phyloP scores from a whole-genome alignment of 2,888 invertebrate species.

The Drosophila colorata region DNA sequence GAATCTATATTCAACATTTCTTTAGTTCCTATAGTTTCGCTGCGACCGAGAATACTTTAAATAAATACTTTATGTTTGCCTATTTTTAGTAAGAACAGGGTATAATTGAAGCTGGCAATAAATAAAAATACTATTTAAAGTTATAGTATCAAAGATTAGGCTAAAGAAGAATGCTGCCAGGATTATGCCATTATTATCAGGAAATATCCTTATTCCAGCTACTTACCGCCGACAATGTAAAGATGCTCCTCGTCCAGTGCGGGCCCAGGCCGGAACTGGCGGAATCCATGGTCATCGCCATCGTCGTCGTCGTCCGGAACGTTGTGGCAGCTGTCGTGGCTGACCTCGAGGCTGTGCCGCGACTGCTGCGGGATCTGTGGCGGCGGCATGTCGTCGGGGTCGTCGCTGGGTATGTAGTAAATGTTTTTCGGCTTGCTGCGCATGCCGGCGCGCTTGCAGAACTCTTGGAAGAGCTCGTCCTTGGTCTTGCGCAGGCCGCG shows the following conservation, averaged over 20 bases:
- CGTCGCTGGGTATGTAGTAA: constrained; percentile 82
- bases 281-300: constrained; percentile 71
- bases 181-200: too few relatives aligned
- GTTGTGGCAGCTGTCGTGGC: constrained; percentile 6
- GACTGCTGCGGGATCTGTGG: constrained; percentile 1
- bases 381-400: constrained; percentile 33
- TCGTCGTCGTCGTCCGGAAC: constrained; percentile 53
- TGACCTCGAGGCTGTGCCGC: constrained; percentile 4
- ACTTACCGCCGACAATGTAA: constrained; percentile 77
- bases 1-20: too few relatives aligned
- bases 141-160: too few relatives aligned
- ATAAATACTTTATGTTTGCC: too few relatives aligned
- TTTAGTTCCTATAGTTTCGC: too few relatives aligned
- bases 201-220: too few relatives aligned
- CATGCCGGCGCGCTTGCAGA: constrained; percentile 83
- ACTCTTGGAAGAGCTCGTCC: constrained; percentile 85
- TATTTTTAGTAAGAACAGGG: too few relatives aligned
- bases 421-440: constrained; percentile 84
- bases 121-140: too few relatives aligned
- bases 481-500: constrained; percentile 83
- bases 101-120: too few relatives aligned
- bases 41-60: too few relatives aligned
- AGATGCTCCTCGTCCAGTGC: constrained; percentile 74
- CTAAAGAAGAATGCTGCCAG: too few relatives aligned
- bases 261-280: constrained; percentile 47